Evolutionary conservation across 1,140 invertebrate genomes (phyloP), one percentile per base, ranked within the genome.

Genomic region (Battus philenor): DNA sequence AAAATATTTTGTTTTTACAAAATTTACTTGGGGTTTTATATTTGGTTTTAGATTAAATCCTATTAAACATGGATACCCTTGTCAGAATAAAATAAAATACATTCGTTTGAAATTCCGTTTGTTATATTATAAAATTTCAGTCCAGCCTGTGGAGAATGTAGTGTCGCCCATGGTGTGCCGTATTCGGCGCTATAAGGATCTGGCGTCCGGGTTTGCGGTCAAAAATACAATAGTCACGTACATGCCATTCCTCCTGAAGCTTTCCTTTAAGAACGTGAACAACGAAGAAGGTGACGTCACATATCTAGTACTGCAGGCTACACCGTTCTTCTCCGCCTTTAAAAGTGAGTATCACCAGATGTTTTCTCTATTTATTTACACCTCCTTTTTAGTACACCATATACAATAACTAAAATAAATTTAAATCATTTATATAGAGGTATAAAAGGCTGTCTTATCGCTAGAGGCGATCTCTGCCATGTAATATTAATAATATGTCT

Each of bases 321-420:
- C 89, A 7, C 90, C 90, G n/a, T 88, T 95, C 44, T 87, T 86
- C 52, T 93, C 94, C 9, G 90, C 91, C 29, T 95, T 93, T 70
- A 92, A 90, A 89, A 88, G 94, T 95, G 88, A 82, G 74, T 76
- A n/a, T n/a, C n/a, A n/a, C n/a, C n/a, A n/a, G n/a, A n/a, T n/a
- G n/a, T n/a, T n/a, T n/a, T n/a, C n/a, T n/a, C n/a, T n/a, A n/a
- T n/a, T n/a, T n/a, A n/a, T n/a, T n/a, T n/a, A n/a, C n/a, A n/a
- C n/a, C n/a, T n/a, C n/a, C n/a, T n/a, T n/a, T n/a, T n/a, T n/a
- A n/a, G n/a, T n/a, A n/a, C n/a, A n/a, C n/a, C n/a, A n/a, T n/a
- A n/a, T n/a, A n/a, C n/a, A n/a, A n/a, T n/a, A n/a, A n/a, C n/a
- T n/a, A n/a, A n/a, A n/a, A n/a, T n/a, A n/a, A n/a, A n/a, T n/a